These are phyloP conservation scores for Belgica antarctica DNA, from an alignment of 2,888 invertebrate species.

Conservation along the genomic window DNA sequence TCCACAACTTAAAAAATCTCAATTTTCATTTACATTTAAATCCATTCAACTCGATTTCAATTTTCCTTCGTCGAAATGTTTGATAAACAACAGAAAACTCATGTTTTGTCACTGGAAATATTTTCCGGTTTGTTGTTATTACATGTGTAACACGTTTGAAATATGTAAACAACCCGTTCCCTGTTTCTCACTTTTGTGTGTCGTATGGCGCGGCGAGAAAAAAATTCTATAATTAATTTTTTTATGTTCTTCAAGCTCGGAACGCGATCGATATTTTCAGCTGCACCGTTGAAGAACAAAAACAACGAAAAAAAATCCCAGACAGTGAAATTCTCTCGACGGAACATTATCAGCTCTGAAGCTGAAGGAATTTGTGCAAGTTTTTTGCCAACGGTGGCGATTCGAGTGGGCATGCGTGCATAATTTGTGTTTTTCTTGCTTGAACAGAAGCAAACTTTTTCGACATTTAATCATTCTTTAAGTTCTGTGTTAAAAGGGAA, in stretches of 20 bases:
- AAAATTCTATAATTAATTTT: constrained; percentile 29
- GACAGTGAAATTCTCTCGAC: neutral
- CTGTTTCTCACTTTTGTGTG: neutral
- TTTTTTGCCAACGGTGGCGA: neutral
- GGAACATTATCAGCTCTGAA: neutral
- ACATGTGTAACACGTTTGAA: constrained; percentile 27
- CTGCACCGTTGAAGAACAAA: neutral
- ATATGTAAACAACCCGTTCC: constrained; percentile 15
- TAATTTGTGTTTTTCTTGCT: constrained; percentile 13
- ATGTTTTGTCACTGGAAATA: constrained; percentile 24
- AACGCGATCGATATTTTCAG: constrained; percentile 27
- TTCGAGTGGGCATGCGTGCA: constrained; percentile 33
- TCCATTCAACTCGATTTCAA: neutral
- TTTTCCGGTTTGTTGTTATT: constrained; percentile 5
- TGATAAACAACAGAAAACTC: neutral
- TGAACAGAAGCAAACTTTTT: constrained; percentile 2
- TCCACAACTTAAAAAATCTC: no score
- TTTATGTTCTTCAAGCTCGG: neutral
- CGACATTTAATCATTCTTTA: constrained; percentile 36
- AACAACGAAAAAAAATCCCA: constrained; percentile 31
- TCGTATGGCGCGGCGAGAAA: no score
- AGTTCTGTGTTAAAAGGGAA: neutral
- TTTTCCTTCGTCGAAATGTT: neutral
- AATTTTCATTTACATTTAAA: neutral
- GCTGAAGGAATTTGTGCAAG: neutral